These are phyloP conservation scores for Chaunax sp. DNA, from an alignment of 2,797 vertebrate species.

Conservation along the genomic window DNA sequence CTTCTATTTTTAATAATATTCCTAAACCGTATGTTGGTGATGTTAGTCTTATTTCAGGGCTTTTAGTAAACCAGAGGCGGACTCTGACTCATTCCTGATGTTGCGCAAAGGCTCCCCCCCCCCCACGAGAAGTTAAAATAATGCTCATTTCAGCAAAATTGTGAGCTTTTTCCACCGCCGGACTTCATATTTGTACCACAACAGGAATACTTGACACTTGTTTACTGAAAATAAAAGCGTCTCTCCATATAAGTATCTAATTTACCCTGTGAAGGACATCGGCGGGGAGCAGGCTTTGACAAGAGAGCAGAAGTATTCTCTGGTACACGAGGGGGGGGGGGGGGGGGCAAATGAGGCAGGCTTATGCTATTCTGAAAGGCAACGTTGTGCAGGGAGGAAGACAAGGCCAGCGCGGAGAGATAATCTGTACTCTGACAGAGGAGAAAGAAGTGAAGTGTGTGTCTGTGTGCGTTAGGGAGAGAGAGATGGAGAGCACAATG, in stretches of 20 bases:
- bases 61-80: conserved; percentile 23
- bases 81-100: conserved; percentile 31
- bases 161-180: conserved; percentile 15
- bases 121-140: conserved; percentile 18
- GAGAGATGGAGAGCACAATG: conserved; percentile 51
- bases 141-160: conserved; percentile 52
- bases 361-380: conserved; percentile 68
- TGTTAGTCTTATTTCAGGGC: conserved; percentile 7
- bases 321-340: conserved; percentile 52
- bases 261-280: conserved; percentile 23
- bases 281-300: conserved; percentile 30
- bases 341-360: conserved; percentile 53
- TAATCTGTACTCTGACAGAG: conserved; percentile 65
- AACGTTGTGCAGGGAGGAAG: conserved; percentile 48
- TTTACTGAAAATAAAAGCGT: conserved; percentile 20
- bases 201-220: conserved; percentile 51
- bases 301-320: conserved; percentile 44
- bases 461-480: conserved; percentile 7
- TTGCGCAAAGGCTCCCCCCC: conserved; percentile 28
- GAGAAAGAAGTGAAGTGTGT: conserved; percentile 33
- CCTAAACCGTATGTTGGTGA: conserved; percentile 14
- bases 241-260: conserved; percentile 27
- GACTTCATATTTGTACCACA: conserved; percentile 37
- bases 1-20: conserved; percentile 40
- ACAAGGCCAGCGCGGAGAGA: conserved; percentile 46